These are phyloP conservation scores for Coregonus sp. DNA, from an alignment of 2,797 vertebrate species.

Conservation along the genomic window DNA sequence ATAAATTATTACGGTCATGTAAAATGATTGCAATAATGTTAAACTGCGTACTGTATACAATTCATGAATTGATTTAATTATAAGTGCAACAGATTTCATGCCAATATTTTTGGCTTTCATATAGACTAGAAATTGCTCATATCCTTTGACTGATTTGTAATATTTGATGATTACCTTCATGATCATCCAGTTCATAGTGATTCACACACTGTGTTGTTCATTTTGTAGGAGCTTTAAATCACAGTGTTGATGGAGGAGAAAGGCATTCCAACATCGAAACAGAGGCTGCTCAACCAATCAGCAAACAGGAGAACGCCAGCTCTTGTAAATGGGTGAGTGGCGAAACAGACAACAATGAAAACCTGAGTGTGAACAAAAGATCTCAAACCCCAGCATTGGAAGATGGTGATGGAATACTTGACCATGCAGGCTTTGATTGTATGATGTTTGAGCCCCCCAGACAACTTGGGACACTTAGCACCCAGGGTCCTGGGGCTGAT, in stretches of 20 bases:
- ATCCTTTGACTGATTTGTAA: no score
- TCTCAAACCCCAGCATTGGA: conserved; percentile 23
- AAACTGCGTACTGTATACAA: no score
- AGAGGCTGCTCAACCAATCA: conserved; percentile 31
- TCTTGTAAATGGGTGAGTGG: conserved; percentile 39
- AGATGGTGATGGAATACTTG: not conserved
- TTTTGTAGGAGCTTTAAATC: conserved; percentile 24
- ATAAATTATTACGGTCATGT: not conserved
- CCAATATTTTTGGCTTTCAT: not conserved
- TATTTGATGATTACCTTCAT: no score
- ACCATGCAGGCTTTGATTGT: conserved; percentile 28
- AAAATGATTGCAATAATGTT: not conserved
- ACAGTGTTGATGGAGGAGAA: not conserved
- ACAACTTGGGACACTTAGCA: conserved; percentile 23
- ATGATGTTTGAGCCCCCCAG: conserved; percentile 42
- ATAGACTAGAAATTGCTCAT: no score
- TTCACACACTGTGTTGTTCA: not conserved
- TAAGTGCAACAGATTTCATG: not conserved
- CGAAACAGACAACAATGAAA: conserved; percentile 26
- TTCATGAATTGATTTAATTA: no score
- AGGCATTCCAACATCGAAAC: not conserved
- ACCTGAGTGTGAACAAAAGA: conserved; percentile 22
- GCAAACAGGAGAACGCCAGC: conserved; percentile 51
- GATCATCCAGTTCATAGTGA: no score
- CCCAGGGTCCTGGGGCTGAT: conserved; percentile 40